Conservation (phyloP, 35 echinoderm and acorn worm species). For the Eucidaris tribuloides region DNA sequence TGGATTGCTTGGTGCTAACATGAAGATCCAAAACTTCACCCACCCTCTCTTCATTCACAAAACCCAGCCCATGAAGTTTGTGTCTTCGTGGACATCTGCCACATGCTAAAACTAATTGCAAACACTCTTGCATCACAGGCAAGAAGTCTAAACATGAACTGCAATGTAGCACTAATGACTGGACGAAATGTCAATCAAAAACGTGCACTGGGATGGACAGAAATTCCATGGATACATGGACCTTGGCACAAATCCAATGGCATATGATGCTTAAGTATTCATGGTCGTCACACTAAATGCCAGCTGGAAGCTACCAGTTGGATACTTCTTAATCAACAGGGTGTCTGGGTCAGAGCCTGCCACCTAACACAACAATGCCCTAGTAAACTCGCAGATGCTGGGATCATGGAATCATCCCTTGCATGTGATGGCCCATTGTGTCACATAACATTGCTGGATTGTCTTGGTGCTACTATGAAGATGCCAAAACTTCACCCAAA, state of each 20-base stretch:
- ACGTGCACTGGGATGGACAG: not conserved
- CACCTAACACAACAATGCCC: conserved; percentile 55
- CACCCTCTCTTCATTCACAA: conserved; percentile 39
- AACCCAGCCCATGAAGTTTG: too few relatives aligned
- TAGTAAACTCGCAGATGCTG: conserved; percentile 25
- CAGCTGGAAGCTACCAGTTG: not conserved
- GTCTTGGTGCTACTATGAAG: conserved; percentile 43
- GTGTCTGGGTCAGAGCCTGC: conserved; percentile 30
- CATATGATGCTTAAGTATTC: not conserved
- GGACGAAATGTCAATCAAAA: not conserved
- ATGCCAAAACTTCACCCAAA: conserved; percentile 21
- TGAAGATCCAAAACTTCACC: not conserved
- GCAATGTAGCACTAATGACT: too few relatives aligned
- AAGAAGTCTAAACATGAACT: too few relatives aligned
- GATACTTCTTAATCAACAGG: conserved; percentile 9
- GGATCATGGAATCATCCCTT: conserved; percentile 43
- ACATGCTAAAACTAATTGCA: too few relatives aligned
- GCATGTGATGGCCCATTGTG: conserved; percentile 72
- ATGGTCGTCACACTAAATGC: not conserved
- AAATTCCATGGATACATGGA: not conserved
- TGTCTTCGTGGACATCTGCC: too few relatives aligned
- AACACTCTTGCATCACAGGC: too few relatives aligned
- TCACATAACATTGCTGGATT: conserved; percentile 51
- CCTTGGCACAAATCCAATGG: not conserved
- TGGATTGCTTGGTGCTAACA: conserved; percentile 12